phyloP scores from a whole-genome alignment of 2,113 vertebrate species.

The Empidonax alnorum region DNA sequence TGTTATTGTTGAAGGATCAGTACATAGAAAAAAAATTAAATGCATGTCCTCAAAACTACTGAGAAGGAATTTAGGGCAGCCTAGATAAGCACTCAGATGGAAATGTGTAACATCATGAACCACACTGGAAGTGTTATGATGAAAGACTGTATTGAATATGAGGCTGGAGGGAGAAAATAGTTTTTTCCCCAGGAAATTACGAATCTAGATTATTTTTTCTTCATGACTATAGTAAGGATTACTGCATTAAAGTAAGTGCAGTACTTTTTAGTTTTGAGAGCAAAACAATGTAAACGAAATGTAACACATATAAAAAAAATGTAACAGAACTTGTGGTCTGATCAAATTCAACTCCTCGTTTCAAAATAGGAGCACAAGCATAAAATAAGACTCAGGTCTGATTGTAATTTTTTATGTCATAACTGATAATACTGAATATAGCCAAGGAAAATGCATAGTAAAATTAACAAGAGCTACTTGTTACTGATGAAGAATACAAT shows the following conservation, averaged over 20 bases:
- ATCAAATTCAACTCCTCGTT: not conserved
- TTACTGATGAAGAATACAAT: not conserved
- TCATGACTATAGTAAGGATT: not conserved
- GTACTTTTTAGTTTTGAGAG: not conserved
- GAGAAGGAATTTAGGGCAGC: not conserved
- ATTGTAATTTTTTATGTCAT: not conserved
- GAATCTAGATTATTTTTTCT: not conserved
- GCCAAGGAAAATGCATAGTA: not conserved
- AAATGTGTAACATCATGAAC: not conserved
- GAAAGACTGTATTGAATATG: not conserved
- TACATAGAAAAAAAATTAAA: not conserved
- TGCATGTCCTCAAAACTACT: not conserved
- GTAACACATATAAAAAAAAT: not conserved
- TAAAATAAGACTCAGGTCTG: not conserved
- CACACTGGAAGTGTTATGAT: not conserved
- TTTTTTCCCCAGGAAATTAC: not conserved
- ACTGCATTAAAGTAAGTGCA: not conserved
- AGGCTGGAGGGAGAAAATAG: accelerated
- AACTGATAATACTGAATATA: not conserved
- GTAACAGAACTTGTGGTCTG: not conserved
- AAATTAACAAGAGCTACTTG: not conserved
- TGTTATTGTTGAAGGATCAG: not conserved
- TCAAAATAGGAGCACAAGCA: not conserved
- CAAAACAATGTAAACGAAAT: not conserved
- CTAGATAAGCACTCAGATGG: not conserved